A percentile compares a stretch with the other conserved stretches of the same genome.
Evolutionary conservation across 2,888 invertebrate species (phyloP).

Genomic region (Dicycla oo): DNA sequence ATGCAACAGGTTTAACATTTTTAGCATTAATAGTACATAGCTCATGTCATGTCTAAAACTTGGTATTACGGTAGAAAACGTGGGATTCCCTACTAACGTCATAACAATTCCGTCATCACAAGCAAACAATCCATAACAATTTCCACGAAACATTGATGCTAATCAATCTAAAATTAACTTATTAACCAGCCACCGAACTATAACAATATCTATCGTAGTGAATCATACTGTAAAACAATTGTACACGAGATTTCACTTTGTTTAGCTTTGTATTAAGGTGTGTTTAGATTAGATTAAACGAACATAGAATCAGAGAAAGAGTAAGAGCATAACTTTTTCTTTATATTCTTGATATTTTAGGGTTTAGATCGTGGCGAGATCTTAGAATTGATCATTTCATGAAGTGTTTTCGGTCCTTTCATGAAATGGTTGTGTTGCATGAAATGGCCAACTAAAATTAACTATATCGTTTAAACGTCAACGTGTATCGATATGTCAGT

Average conservation of each 20-base stretch:
- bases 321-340: background rate
- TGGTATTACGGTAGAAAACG: slow-evolving; percentile 16
- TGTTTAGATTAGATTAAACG: background rate
- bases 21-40: slow-evolving; percentile 5
- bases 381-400: too few species aligned
- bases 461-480: too few species aligned
- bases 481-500: too few species aligned
- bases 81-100: slow-evolving; percentile 41
- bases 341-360: background rate
- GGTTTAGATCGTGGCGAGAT: too few species aligned
- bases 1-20: slow-evolving; percentile 13
- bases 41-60: slow-evolving; percentile 9
- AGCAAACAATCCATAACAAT: slow-evolving; percentile 24
- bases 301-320: background rate
- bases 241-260: slow-evolving; percentile 27
- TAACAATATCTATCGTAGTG: slow-evolving; percentile 27
- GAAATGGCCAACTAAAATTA: too few species aligned
- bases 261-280: slow-evolving; percentile 20
- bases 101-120: slow-evolving; percentile 33
- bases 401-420: too few species aligned
- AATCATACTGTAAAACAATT: slow-evolving; percentile 39
- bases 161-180: slow-evolving; percentile 52
- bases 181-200: slow-evolving; percentile 37
- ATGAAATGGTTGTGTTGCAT: too few species aligned
- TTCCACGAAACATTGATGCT: slow-evolving; percentile 41